phyloP scores from a whole-genome alignment of 2,888 invertebrate species.

The Elmis aenea region DNA sequence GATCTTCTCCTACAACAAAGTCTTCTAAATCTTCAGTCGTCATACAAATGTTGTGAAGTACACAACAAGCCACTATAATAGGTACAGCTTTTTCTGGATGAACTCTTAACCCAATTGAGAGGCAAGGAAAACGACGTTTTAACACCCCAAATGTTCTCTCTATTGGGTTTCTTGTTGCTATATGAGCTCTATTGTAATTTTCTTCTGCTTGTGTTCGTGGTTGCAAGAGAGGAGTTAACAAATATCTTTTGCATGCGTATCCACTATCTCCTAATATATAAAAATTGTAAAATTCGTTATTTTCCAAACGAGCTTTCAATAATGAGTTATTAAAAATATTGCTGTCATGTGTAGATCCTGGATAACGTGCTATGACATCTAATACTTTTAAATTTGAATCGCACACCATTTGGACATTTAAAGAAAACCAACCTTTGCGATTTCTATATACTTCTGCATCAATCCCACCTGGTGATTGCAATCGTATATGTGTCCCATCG shows the following conservation, averaged over 20 bases:
- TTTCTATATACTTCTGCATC: background rate
- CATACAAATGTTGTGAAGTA: constrained; percentile 22
- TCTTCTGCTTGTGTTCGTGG: background rate
- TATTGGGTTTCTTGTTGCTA: background rate
- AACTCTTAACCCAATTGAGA: no score
- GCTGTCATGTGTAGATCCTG: background rate
- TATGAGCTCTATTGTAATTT: background rate
- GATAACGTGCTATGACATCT: background rate
- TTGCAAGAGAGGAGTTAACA: background rate
- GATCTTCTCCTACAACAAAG: constrained; percentile 6
- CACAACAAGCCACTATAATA: constrained; percentile 14
- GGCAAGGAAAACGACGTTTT: no score
- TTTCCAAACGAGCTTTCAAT: background rate
- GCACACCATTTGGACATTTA: background rate
- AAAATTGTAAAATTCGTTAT: background rate
- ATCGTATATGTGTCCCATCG: background rate
- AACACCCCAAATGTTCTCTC: no score
- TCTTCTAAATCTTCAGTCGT: constrained; percentile 10
- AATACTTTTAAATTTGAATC: background rate
- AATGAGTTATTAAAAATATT: background rate
- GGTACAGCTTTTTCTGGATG: background rate
- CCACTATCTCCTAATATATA: background rate
- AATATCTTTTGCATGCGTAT: no score
- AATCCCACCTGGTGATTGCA: background rate
- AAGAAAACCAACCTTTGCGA: background rate